Conservation (phyloP, 2,888 invertebrate genomes). For the Cosmorhoe ocellata region DNA sequence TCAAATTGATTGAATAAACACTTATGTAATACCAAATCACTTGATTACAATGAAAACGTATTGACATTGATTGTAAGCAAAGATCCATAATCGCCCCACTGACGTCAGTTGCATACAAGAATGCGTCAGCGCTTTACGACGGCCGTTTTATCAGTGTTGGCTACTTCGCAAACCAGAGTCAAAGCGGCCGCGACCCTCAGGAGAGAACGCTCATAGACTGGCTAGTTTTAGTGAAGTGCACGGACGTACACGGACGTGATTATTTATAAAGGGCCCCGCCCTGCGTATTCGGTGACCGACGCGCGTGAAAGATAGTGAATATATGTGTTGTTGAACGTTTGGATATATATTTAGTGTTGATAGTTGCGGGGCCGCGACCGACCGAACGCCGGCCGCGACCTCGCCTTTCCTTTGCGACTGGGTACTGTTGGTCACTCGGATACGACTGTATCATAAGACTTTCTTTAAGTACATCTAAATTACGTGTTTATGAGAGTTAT, state of each 20-base stretch:
- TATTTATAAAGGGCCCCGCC: conserved; percentile 45
- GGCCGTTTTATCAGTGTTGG: background rate
- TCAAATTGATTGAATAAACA: too few relatives aligned
- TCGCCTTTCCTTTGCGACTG: conserved; percentile 67
- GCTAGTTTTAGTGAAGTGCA: conserved; percentile 80
- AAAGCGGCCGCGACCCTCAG: conserved; percentile 39
- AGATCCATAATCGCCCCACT: too few relatives aligned
- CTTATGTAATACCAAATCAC: too few relatives aligned
- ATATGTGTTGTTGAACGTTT: conserved; percentile 82
- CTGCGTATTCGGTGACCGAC: conserved; percentile 74
- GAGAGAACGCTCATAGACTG: conserved; percentile 81
- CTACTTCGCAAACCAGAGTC: background rate
- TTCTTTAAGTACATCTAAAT: conserved; percentile 73
- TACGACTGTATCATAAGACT: conserved; percentile 69
- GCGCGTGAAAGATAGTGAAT: conserved; percentile 75
- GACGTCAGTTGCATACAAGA: too few relatives aligned
- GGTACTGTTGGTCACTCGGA: conserved; percentile 76
- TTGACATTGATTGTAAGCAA: too few relatives aligned
- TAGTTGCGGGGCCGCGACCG: conserved; percentile 53
- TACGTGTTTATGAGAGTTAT: conserved; percentile 70
- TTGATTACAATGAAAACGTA: too few relatives aligned
- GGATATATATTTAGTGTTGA: conserved; percentile 80
- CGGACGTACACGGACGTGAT: conserved; percentile 61
- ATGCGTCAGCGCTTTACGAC: conserved; percentile 12
- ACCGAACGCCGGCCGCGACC: conserved; percentile 41